These are phyloP conservation scores for Chironex yamaguchii DNA, from an alignment of 30 jellyfish, hydroid and myxozoan genomes.

Conservation along the genomic window DNA sequence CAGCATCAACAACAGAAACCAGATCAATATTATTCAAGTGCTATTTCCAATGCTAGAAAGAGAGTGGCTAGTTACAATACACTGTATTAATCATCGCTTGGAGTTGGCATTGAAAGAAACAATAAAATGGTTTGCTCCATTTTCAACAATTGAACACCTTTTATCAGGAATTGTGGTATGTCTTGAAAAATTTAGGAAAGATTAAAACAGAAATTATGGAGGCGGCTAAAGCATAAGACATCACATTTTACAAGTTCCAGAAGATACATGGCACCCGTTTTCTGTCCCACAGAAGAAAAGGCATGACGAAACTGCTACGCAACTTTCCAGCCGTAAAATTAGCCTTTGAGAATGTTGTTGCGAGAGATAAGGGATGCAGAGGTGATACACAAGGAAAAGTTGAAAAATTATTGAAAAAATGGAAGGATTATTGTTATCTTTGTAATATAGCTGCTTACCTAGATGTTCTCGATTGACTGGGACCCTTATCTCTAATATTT, in stretches of 20 bases:
- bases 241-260: slow-evolving; percentile 1
- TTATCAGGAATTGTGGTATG: not conserved
- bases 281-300: too few relatives aligned
- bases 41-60: not conserved
- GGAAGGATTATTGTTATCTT: not conserved
- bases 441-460: slow-evolving; percentile 24
- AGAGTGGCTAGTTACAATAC: slow-evolving; percentile 28
- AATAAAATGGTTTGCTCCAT: slow-evolving; percentile 4
- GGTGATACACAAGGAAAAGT: too few relatives aligned
- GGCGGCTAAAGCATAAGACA: slow-evolving; percentile 6
- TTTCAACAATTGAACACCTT: slow-evolving; percentile 1
- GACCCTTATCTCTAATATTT: too few relatives aligned
- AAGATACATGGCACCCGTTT: too few relatives aligned
- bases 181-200: not conserved
- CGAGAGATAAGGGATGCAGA: too few relatives aligned
- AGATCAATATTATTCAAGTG: not conserved
- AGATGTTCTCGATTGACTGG: slow-evolving; percentile 22
- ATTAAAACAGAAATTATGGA: slow-evolving; percentile 1
- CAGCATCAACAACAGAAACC: not conserved
- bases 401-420: too few relatives aligned
- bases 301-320: too few relatives aligned
- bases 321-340: too few relatives aligned
- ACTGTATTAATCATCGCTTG: slow-evolving; percentile 28
- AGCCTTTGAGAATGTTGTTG: too few relatives aligned
- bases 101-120: slow-evolving; percentile 15